phyloP scores from a whole-genome alignment of 2,888 invertebrate genomes.

The Caenorhabditis afra region DNA sequence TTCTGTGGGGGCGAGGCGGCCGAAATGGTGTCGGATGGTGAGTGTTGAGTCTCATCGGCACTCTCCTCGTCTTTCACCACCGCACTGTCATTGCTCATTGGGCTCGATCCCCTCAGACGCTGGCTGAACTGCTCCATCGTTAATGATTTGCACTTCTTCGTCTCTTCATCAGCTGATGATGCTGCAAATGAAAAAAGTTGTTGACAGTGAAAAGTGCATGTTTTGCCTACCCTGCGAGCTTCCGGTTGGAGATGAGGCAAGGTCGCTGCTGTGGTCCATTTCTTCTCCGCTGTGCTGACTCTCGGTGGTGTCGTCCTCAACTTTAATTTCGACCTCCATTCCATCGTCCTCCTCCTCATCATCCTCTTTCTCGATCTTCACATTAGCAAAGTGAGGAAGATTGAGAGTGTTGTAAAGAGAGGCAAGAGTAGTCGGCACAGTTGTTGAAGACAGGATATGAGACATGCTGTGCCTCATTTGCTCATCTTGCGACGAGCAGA shows the following conservation, averaged over 20 bases:
- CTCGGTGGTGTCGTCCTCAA: constrained; percentile 47
- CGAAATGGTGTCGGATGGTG: constrained; percentile 57
- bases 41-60: constrained; percentile 56
- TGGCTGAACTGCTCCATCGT: constrained; percentile 85
- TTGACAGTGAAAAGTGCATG: background rate
- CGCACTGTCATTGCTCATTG: constrained; percentile 60
- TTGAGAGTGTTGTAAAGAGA: constrained; percentile 50
- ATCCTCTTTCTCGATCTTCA: constrained; percentile 34
- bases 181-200: constrained; percentile 16
- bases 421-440: constrained; percentile 54
- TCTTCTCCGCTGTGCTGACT: constrained; percentile 50
- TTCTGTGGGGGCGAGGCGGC: constrained; percentile 43
- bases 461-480: constrained; percentile 73
- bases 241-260: constrained; percentile 58
- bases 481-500: constrained; percentile 67
- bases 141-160: constrained; percentile 89
- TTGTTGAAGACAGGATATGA: constrained; percentile 61
- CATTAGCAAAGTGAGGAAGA: constrained; percentile 47
- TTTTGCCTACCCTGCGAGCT: constrained; percentile 55
- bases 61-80: constrained; percentile 65
- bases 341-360: constrained; percentile 19
- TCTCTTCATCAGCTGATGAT: constrained; percentile 56
- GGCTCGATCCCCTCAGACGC: constrained; percentile 68
- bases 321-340: constrained; percentile 52
- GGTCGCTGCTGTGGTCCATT: constrained; percentile 63